Evolutionary conservation across 2,113 vertebrate species (phyloP), one percentile per base, ranked within the genome.

Genomic region (Arvicanthis niloticus): DNA sequence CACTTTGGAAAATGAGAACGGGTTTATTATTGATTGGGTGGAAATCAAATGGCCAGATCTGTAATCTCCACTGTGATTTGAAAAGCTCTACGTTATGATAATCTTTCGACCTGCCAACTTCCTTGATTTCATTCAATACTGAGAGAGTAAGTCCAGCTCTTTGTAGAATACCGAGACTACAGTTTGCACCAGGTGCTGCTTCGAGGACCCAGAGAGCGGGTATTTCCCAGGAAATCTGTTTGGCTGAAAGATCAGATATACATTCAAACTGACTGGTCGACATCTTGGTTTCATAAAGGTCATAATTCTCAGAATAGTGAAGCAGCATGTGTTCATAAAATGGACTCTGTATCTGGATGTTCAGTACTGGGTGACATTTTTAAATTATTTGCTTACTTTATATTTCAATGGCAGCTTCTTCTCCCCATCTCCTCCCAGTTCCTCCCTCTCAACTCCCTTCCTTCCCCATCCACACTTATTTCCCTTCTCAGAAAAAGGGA

Each of bases 1-100:
- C 31, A 95, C 67, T 7, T 8, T 97, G 93, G 73, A 97, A 97
- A 97, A 97, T 60, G 72, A 97, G 88, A 97, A 70, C 22, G 21
- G 9, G 19, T 95, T 97, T 96, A 34, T 96, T 98, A 95, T 80
- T 89, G 85, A 97, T 75, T 89, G 72, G 67, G n/a, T 89, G 16
- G 73, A 75, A 95, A 97, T 75, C 29, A 82, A 92, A 77, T 86
- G 93, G 70, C 53, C 42, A 96, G 68, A 24, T 60, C 48, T 15
- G 70, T 93, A 42, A 77, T 96, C 88, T 96, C 53, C 67, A 48
- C 56, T 96, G 51, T 65, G 94, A 40, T 86, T 97, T 73, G 90
- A 97, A 96, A 93, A 84, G 65, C n/a, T 95, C 67, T 34, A 7
- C 70, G 48, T 96, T 91, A 86, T 73, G 88, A 70, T 96, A 96